Base-by-base conservation (phyloP, 2,888 invertebrate species). In the Apodemia zela region DNA sequence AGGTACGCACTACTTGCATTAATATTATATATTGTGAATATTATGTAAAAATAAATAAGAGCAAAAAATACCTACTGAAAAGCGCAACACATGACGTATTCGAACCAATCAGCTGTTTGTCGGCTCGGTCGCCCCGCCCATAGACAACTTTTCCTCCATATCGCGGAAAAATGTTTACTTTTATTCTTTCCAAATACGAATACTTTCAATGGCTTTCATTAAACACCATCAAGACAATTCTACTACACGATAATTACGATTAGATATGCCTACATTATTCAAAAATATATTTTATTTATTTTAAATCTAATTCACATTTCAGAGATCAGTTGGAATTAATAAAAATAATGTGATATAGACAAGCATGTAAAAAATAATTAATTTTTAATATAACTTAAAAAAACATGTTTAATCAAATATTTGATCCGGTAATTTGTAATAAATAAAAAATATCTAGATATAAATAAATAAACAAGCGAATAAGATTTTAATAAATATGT, bases 41-140 rank as follows among this genome's bases (percentile, higher is more conserved):
- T 66, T 66, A 63, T 63, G 68, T 66, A 65, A 66, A 67, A 68
- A 70, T 69, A 69, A 69, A 68, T 69, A 72, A 66, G 66, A 69
- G 68, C 71, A 73, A 73, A 75, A 75, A 84, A 86, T 89, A 87
- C 86, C 87, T 89, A 90, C 87, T 75, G 81, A 87, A 89, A 87
- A 88, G 85, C 79, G 82, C 81, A 82, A 85, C 88, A 85, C 85
- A 85, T 72, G 72, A 71, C 81, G 82, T 82, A 80, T 77, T 74
- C 72, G 82, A 82, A 81, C 90, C 90, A 90, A 90, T 90, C 88
- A 87, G 87, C 86, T 87, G 88, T 82, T 87, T 77, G 86, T 81
- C 76, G 78, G 54, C 74, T 68, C 75, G 78, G 69, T 75, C 80
- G 89, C 87, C 83, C 87, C 89, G 88, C 90, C 88, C 88, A 78